Base-by-base conservation (phyloP, 2,113 vertebrate genomes). In the Astur gentilis region DNA sequence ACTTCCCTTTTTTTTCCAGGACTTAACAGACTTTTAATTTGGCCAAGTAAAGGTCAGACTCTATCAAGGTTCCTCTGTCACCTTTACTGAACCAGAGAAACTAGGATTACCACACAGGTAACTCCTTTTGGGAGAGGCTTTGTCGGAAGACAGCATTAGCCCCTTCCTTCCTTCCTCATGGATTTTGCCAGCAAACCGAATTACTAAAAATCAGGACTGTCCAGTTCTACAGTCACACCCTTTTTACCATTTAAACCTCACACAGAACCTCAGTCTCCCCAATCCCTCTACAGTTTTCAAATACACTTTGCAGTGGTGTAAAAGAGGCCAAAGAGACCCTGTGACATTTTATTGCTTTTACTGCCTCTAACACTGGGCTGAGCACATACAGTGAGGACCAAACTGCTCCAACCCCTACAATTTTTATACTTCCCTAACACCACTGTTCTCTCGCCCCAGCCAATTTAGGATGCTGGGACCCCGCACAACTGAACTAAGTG, bases 401-500 rank as follows among this genome's bases (percentile, higher is more conserved):
- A 97, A 97, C 95, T 97, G 40, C 71, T 94, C 40, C 87, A 97
- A 83, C 65, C 60, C 61, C 93, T 91, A 58, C 66, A 87, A 83
- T 95, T 94, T 87, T 88, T 70, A 80, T 40, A 32, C 27, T 94
- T 95, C 87, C 61, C 60, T 92, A 65, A 89, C 17, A 12, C 61
- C 72, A 85, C 91, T 94, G 44, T 93, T 95, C 79, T 93, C 54
- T 88, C 67, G 64, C 44, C 72, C 79, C 79, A 95, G 91, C 82
- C 86, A 88, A 95, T 97, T 96, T 96, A 70, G 85, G 93, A 94
- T 83, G 21, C 79, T 60, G 69, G 70, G 61, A 87, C 26, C 72
- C 93, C 87, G 49, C 26, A 95, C 76, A 96, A 81, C 70, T 66
- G 66, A 97, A 93, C 60, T 92, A 97, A 95, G 89, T 95, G 94